Evolutionary conservation across 2,113 vertebrate genomes (phyloP), one percentile per base, ranked within the genome.

Genomic region (Pseudonaja textilis): DNA sequence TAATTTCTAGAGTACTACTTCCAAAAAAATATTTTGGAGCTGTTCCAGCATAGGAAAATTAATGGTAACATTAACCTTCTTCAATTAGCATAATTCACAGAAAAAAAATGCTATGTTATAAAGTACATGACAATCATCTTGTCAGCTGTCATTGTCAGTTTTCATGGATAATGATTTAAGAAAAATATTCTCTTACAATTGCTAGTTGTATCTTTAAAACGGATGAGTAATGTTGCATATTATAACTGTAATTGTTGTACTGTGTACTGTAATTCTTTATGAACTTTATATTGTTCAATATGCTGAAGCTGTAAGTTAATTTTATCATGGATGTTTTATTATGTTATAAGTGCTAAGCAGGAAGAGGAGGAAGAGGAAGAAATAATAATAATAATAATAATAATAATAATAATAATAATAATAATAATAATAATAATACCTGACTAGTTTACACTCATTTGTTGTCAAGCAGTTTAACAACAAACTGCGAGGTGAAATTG

Each of bases 71-170:
- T 34, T 90, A 74, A 42, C 1, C 22, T 42, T 42, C 42, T 52
- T 56, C 56, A 91, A 50, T n/a, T 9, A 61, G 29, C 11, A 52
- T 50, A 87, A 85, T 47, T 87, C 54, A 85, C 55, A 42, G 74
- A 54, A 50, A 42, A 39, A 14, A 23, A 45, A 42, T 86, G 25
- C 52, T 7, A 14, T 45, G 34, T 52, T 85, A 91, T 34, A 56
- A 25, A 45, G 34, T 7, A 64, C 69, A 16, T 69, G 56, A 94
- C 92, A 2, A 89, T 85, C 23, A 39, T 54, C 25, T 29, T 95
- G 93, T 26, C 92, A 69, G 94, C 85, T 14, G 20, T 34, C 57
- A 91, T 39, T 81, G 88, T 56, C 34, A 81, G 16, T 81, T 39
- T 81, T 81, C 39, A 81, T 81, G 69, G 69, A 81, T 81, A 81